Conservation (phyloP, 2,888 invertebrate species). For the Aelia acuminata region DNA sequence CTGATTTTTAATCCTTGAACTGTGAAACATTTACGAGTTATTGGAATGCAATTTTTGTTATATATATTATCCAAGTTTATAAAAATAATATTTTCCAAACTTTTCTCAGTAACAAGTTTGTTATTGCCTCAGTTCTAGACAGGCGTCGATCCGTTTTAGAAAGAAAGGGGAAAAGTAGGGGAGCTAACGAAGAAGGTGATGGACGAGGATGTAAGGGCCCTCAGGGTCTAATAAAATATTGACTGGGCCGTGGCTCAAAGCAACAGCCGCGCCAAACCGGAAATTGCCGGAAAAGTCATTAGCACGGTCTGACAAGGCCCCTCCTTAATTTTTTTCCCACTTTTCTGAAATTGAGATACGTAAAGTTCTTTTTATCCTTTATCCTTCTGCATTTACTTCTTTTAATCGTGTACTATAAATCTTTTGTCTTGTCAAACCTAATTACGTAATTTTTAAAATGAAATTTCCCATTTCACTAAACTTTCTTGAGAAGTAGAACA, state of each 20-base stretch:
- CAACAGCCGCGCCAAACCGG: neutral
- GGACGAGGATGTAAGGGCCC: neutral
- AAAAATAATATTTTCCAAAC: neutral
- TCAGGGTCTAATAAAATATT: slow-evolving; percentile 15
- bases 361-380: neutral
- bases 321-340: neutral
- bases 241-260: neutral
- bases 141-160: neutral
- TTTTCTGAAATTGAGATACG: neutral
- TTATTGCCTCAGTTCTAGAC: neutral
- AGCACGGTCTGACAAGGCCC: neutral
- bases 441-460: too few species aligned
- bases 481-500: too few species aligned
- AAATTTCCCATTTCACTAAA: too few species aligned
- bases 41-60: too few species aligned
- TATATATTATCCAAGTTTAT: too few species aligned
- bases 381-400: neutral
- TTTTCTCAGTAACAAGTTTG: neutral
- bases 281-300: slow-evolving; percentile 22
- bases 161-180: neutral
- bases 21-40: too few species aligned
- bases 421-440: too few species aligned
- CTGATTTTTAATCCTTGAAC: neutral
- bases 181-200: neutral
- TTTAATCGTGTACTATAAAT: neutral